Base-by-base conservation (phyloP, 2,797 vertebrate species). In the Myotis myotis region DNA sequence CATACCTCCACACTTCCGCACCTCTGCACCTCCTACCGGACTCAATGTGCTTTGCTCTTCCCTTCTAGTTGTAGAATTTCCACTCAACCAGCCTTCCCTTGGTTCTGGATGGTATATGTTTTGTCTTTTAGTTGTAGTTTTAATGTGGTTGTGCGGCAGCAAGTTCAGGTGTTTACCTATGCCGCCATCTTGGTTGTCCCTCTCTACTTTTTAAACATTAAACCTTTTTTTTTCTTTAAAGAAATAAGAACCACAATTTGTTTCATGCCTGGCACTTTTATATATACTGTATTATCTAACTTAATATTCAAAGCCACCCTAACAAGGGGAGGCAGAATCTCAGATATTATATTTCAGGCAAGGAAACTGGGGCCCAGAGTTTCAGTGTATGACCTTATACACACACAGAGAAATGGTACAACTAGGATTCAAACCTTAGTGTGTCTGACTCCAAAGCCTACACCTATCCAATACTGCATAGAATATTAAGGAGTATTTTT, bases 181-280 rank as follows among this genome's bases (percentile, higher is more conserved):
- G 47, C 47, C 3, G 4, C 47, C 47, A 47, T 47, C 47, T 47
- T 47, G 47, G 47, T 47, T 47, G 47, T 15, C 47, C 47, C 23
- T 83, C 13, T 75, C 51, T 85, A 49, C 86, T 81, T 87, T 44
- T 79, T 75, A 91, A 93, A 72, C 19, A 68, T 86, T 86, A 71
- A 55, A 78, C 5, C 64, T 60, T 22, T 76, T 62, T 83, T 80
- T 70, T 47, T 12, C 15, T 87, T 90, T 62, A 44, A 82, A 80
- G 53, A 70, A 79, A 38, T 17, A 79, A 91, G 17, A 87, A 28
- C 28, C 13, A 68, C 30, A 20, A 41, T 57, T 74, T 71, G 33
- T 41, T 93, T 5, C 2, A 36, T 70, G 13, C 33, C 62, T 91
- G 49, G 5, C 23, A 30, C 8, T 49, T 91, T 53, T 57, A 47